Evolutionary conservation across 2,113 vertebrate species (phyloP).

Genomic region (Crotalus tigris): DNA sequence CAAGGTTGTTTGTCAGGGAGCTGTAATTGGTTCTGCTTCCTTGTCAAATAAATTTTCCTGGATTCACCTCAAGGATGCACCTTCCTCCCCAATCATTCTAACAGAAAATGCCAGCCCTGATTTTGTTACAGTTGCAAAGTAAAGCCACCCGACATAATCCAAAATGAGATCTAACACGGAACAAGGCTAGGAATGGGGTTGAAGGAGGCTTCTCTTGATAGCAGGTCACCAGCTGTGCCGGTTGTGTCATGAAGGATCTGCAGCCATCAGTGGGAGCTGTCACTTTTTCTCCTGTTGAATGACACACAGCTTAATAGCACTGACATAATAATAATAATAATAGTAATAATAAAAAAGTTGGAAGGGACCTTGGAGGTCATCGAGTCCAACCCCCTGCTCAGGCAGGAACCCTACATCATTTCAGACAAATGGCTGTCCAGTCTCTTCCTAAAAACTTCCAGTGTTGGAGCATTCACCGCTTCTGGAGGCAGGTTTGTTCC

Average conservation of each 20-base stretch:
- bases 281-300: conserved; percentile 5
- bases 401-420: too few species aligned
- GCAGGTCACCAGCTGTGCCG: conserved; percentile 3
- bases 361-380: too few species aligned
- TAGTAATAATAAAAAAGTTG: too few species aligned
- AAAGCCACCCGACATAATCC: not conserved
- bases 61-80: not conserved
- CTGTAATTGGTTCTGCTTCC: not conserved
- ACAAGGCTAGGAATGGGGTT: not conserved
- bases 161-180: not conserved
- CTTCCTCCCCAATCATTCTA: not conserved
- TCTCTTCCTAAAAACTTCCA: too few species aligned
- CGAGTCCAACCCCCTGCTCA: too few species aligned
- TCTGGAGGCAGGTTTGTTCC: too few species aligned
- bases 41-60: not conserved
- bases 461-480: too few species aligned
- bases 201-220: not conserved
- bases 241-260: conserved; percentile 9
- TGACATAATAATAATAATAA: not conserved
- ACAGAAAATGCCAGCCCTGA: not conserved
- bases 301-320: conserved; percentile 11
- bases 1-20: not conserved
- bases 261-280: conserved; percentile 7
- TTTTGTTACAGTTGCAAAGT: not conserved
- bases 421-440: too few species aligned